phyloP scores from a whole-genome alignment of 2,113 vertebrate genomes.

The Speoplatyrhinus poulsoni region DNA sequence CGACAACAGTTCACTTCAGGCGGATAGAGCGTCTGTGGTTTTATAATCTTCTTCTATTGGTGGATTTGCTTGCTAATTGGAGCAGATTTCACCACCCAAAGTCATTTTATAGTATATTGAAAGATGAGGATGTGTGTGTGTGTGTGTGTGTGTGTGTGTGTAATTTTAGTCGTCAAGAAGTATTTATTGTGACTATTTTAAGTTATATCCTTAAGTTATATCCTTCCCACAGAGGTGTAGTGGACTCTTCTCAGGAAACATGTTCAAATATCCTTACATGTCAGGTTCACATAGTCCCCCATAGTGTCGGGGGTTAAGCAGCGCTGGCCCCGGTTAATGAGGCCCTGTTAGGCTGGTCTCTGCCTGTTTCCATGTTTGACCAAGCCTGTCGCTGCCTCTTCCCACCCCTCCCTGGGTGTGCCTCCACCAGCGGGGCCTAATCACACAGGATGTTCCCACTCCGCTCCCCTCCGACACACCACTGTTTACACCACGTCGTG shows the following conservation, averaged over 20 bases:
- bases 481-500: slow-evolving; percentile 73
- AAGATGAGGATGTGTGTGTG: too few relatives aligned
- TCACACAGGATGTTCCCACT: slow-evolving; percentile 76
- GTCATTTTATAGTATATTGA: too few relatives aligned
- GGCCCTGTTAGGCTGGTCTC: slow-evolving; percentile 26
- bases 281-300: neutral
- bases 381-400: slow-evolving; percentile 68
- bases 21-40: too few relatives aligned
- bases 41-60: too few relatives aligned
- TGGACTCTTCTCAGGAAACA: too few relatives aligned
- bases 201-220: too few relatives aligned
- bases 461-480: slow-evolving; percentile 69
- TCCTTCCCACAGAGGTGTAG: too few relatives aligned
- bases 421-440: slow-evolving; percentile 66
- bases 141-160: neutral
- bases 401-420: slow-evolving; percentile 63
- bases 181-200: neutral
- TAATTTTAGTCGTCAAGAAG: neutral
- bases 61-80: too few relatives aligned
- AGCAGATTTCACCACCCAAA: too few relatives aligned
- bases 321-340: slow-evolving; percentile 54
- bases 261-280: too few relatives aligned
- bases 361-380: slow-evolving; percentile 71
- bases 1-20: too few relatives aligned
- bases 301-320: slow-evolving; percentile 46